These are phyloP conservation scores for Pangasius sanitwongsei DNA, from an alignment of 2,797 vertebrate species.

Conservation along the genomic window DNA sequence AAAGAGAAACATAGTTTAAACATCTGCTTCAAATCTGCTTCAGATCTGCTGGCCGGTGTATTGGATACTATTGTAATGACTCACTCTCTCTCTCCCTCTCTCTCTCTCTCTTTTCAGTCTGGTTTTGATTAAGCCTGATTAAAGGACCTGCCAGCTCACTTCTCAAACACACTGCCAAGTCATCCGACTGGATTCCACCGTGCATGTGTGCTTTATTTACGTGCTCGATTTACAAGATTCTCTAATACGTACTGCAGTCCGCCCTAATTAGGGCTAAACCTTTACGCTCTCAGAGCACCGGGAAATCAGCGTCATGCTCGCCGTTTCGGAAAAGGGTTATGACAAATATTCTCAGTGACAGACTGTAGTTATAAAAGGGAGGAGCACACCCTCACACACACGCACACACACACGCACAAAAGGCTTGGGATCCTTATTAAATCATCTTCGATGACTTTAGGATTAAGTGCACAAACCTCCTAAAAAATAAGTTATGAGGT, in stretches of 20 bases:
- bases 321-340: not conserved
- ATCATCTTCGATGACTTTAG: not conserved
- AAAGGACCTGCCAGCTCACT: conserved; percentile 59
- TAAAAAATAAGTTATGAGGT: not conserved
- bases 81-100: conserved; percentile 31
- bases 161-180: conserved; percentile 56
- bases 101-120: conserved; percentile 31
- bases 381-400: not conserved
- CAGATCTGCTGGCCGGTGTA: conserved; percentile 56
- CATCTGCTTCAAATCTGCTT: conserved; percentile 65
- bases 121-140: conserved; percentile 62
- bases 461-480: not conserved
- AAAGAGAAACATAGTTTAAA: conserved; percentile 51
- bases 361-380: conserved; percentile 58
- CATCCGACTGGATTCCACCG: conserved; percentile 54
- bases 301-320: conserved; percentile 10
- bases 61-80: conserved; percentile 62
- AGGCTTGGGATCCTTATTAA: not conserved
- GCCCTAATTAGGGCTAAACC: conserved; percentile 44
- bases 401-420: not conserved
- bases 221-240: conserved; percentile 56
- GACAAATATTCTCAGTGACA: conserved; percentile 59
- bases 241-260: conserved; percentile 55
- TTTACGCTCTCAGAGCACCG: conserved; percentile 31
- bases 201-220: conserved; percentile 61